A percentile compares a stretch with the other conserved stretches of the same genome.
phyloP scores from a whole-genome alignment of 2,888 invertebrate species.

The Agriopis leucophaearia region DNA sequence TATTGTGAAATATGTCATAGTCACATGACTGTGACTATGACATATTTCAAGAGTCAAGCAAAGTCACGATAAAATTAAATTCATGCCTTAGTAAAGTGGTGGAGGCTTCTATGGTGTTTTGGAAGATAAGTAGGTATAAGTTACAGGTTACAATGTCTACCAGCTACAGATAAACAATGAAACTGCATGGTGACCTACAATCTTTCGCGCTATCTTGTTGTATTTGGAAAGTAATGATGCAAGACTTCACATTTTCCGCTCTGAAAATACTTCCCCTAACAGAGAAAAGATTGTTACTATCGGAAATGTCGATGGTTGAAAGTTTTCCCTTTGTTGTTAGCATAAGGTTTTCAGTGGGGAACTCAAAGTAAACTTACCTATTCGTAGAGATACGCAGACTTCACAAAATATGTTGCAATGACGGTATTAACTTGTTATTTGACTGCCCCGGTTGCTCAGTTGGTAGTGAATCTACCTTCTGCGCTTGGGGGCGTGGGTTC shows the following conservation, averaged over 20 bases:
- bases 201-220: not conserved
- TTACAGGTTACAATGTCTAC: too few species aligned
- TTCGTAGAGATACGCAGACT: not conserved
- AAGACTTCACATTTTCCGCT: constrained; percentile 10
- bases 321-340: constrained; percentile 37
- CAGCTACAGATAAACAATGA: not conserved
- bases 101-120: too few species aligned
- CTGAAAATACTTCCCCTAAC: constrained; percentile 16
- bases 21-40: too few species aligned
- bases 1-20: too few species aligned
- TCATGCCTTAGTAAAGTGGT: too few species aligned
- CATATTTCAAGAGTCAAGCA: too few species aligned
- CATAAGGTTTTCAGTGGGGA: constrained; percentile 22
- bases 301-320: constrained; percentile 29
- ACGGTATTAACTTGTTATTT: not conserved
- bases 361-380: constrained; percentile 16
- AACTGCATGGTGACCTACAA: not conserved
- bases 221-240: constrained; percentile 30
- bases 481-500: too few species aligned
- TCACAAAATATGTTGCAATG: not conserved
- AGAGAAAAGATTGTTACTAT: constrained; percentile 23
- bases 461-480: too few species aligned
- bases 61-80: too few species aligned
- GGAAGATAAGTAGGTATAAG: too few species aligned
- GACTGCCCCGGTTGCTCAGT: too few species aligned